Percentiles rank a stretch among this genome's conserved stretches.
phyloP scores from a whole-genome alignment of 2,113 vertebrate genomes.

The Colossoma macropomum region DNA sequence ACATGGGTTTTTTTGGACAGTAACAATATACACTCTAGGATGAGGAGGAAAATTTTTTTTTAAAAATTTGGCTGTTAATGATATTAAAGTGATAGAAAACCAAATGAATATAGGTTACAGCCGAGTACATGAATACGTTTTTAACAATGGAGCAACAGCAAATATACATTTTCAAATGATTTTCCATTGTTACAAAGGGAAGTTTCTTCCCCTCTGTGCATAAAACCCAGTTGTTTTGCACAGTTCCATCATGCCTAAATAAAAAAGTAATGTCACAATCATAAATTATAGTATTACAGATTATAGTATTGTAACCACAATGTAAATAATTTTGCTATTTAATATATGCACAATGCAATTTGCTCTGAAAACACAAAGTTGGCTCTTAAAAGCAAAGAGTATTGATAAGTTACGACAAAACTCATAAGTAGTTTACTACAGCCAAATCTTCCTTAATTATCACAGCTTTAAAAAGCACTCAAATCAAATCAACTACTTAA shows the following conservation, averaged over 20 bases:
- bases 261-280: background rate
- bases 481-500: background rate
- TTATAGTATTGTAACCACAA: slow-evolving; percentile 3
- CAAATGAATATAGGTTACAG: background rate
- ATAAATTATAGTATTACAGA: background rate
- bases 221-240: background rate
- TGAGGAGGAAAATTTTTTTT: background rate
- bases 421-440: background rate
- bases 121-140: background rate
- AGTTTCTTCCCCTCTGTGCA: background rate
- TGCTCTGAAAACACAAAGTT: background rate
- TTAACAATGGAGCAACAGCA: background rate
- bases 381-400: slow-evolving; percentile 5
- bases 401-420: background rate
- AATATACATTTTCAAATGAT: background rate
- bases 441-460: background rate
- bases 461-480: background rate
- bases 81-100: background rate
- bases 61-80: too few species aligned
- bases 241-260: background rate
- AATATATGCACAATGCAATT: slow-evolving; percentile 9
- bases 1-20: too few species aligned
- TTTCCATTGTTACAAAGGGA: background rate
- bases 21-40: background rate
- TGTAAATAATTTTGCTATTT: background rate